These are phyloP conservation scores for Argyra leucocephala DNA, from an alignment of 2,888 invertebrate species.

Conservation along the genomic window DNA sequence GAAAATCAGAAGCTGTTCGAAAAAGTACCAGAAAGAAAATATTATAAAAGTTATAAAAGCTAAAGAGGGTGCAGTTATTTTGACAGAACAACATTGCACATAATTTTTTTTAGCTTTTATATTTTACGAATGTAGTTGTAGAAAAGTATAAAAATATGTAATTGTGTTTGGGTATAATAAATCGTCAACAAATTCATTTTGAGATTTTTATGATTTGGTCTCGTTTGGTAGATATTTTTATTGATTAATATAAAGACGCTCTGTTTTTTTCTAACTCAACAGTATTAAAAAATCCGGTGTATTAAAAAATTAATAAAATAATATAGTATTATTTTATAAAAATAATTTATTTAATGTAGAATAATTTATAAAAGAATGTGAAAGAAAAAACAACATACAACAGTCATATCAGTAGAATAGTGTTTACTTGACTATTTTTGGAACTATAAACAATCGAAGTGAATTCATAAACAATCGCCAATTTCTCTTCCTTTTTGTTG, in stretches of 20 bases:
- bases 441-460: constrained; percentile 6
- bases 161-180: constrained; percentile 4
- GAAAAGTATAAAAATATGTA: not conserved
- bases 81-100: not conserved
- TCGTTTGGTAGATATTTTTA: constrained; percentile 6
- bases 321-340: not conserved
- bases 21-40: too few species aligned
- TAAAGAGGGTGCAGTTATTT: not conserved
- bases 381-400: not conserved
- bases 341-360: not conserved
- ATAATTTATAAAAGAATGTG: not conserved
- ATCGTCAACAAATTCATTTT: constrained; percentile 5
- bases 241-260: constrained; percentile 3
- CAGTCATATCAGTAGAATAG: constrained; percentile 6
- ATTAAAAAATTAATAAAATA: constrained; percentile 1
- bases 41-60: too few species aligned
- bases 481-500: constrained; percentile 2
- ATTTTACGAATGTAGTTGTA: not conserved
- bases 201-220: constrained; percentile 6
- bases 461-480: constrained; percentile 6
- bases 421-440: constrained; percentile 6
- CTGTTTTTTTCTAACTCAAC: constrained; percentile 1
- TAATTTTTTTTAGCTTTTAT: constrained; percentile 3
- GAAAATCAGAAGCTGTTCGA: too few species aligned
- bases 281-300: not conserved